Base-by-base conservation (phyloP, 2,797 vertebrate species). In the Clamator glandarius region DNA sequence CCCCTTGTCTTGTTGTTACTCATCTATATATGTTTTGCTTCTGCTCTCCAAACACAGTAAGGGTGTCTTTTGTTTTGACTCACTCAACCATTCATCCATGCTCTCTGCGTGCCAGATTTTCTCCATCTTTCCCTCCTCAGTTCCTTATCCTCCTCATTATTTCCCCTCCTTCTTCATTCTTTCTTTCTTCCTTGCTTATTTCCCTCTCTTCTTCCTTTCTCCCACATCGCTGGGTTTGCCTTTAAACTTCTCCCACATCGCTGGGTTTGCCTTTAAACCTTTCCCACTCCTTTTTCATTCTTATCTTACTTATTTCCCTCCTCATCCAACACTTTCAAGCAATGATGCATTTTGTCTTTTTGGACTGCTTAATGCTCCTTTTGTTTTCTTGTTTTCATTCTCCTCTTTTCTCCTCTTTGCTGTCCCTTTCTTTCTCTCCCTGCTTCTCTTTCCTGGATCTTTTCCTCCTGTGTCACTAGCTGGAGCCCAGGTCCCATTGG, bases 341-440 rank as follows among this genome's bases (percentile, higher is more conserved):
- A 19, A 3, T 1, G 0, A 51, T 1, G 10, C 3, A 2, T 52
- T 42, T 57, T 24, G 25, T 91, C 23, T 17, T 63, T 83, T 19
- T 9, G 39, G 18, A 5, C 5, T 36, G 24, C 55, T 48, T 12
- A 63, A n/a, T 0, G 0, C 8, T 35, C 12, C 18, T 5, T 9
- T 81, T 5, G 1, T 52, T 81, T 91, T 9, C 24, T 33, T 17
- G 20, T 52, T 58, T 16, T 15, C 15, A 1, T 36, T 44, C 23
- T 41, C 28, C 14, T 33, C 17, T 68, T 67, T 36, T 44, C 23
- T 41, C 28, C 14, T 33, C 17, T 68, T 67, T 25, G 7, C 8
- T 4, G 17, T 25, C 31, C 18, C 59, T 64, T 33, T 29, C 15
- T 63, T 9, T 24, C 9, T 36, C 33, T 24, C 62, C 48, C 44